Base-by-base conservation (phyloP, 2,797 vertebrate species). In the Decapterus maruadsi region DNA sequence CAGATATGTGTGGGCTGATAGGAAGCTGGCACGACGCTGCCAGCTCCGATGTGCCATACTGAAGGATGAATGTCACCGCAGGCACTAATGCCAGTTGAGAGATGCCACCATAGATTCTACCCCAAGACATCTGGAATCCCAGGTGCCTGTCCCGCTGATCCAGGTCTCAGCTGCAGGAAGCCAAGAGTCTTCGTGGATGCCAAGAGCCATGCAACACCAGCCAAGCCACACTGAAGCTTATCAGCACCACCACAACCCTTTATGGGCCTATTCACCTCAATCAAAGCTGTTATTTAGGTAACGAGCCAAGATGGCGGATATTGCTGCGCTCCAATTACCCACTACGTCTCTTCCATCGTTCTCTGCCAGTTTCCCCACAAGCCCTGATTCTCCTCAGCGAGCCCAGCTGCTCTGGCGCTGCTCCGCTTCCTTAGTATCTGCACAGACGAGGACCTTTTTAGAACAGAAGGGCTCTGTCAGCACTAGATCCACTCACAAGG, bases 131-230 rank as follows among this genome's bases (percentile, higher is more conserved):
- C 93, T 95, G 94, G 91, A 90, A 78, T 88, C 90, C 93, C 95
- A 95, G 95, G 95, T 94, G 94, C 75, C 82, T 14, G 1, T 81
- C 80, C 78, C 59, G 50, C 68, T 76, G 67, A 83, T 89, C 81
- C 85, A 91, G 86, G 81, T 87, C 91, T 90, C 92, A 92, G 92
- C 92, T 94, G 89, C 91, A 93, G 91, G 93, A 95, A 94, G 92
- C 89, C 90, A 83, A 80, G 75, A 81, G 68, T 75, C 66, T 46
- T 58, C 4, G 1, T 40, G 69, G 72, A 56, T 85, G 91, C 92
- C 91, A 91, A 83, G 70, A 84, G 53, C 55, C 36, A 50, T n/a
- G 42, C 51, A 59, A 68, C 77, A 57, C 56, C 29, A 42, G 89
- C 92, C 90, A 92, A 87, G 54, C 79, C 69, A 75, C 83, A 55